Evolutionary conservation across 2,888 invertebrate species (phyloP).

Genomic region (Chironomus tentans): DNA sequence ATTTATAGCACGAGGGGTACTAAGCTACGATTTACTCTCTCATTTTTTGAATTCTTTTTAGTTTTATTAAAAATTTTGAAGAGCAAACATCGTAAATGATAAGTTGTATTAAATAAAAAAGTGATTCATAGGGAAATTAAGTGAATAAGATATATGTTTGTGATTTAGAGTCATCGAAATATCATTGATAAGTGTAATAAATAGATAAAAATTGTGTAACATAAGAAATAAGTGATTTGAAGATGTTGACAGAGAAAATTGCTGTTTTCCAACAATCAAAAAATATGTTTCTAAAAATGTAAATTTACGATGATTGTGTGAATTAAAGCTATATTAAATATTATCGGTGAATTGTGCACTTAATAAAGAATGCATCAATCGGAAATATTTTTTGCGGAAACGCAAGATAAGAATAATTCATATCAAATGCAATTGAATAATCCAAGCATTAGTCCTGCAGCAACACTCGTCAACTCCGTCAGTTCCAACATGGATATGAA

Average conservation of each 20-base stretch:
- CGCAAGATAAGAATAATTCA: background rate
- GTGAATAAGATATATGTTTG: background rate
- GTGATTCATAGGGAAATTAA: background rate
- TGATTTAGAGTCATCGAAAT: background rate
- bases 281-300: background rate
- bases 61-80: background rate
- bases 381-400: background rate
- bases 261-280: background rate
- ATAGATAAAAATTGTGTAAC: background rate
- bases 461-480: background rate
- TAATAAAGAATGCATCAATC: conserved; percentile 3
- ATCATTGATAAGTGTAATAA: background rate
- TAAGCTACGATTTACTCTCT: no score
- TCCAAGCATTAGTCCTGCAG: background rate
- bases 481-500: background rate
- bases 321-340: background rate
- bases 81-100: background rate
- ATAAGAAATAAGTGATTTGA: background rate
- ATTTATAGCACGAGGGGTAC: no score
- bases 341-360: background rate
- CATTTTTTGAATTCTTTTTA: no score
- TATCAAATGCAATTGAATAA: background rate
- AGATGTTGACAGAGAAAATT: background rate
- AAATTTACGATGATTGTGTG: background rate
- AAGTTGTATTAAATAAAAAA: background rate